These are phyloP conservation scores for Pristiophorus japonicus DNA, from an alignment of 2,113 vertebrate species.

Conservation along the genomic window DNA sequence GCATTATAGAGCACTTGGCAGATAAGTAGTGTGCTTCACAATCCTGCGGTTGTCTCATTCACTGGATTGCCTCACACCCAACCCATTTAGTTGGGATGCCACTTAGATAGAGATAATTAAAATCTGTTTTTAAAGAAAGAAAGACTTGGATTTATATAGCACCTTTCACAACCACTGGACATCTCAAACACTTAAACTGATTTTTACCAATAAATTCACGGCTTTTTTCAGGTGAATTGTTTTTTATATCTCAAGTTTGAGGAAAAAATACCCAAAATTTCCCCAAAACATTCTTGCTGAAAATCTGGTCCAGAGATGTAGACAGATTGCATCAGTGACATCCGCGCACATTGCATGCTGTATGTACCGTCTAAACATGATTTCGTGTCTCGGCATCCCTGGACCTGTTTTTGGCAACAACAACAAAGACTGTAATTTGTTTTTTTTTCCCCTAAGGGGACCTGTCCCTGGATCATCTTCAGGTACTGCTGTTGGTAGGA, in stretches of 20 bases:
- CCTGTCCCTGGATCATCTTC: not conserved
- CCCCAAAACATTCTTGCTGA: not conserved
- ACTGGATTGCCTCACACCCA: not conserved
- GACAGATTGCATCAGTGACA: not conserved
- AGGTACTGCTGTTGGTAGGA: too few species aligned
- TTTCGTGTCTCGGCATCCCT: not conserved
- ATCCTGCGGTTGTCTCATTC: not conserved
- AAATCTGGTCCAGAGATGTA: not conserved
- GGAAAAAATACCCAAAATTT: not conserved
- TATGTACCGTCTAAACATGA: too few species aligned
- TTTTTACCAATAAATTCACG: not conserved
- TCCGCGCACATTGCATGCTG: not conserved
- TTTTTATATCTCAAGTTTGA: not conserved
- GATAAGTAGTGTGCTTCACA: not conserved
- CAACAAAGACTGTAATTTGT: not conserved
- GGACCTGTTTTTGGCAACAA: not conserved
- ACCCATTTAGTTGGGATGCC: not conserved
- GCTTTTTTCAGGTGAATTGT: not conserved
- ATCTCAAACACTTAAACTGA: too few species aligned
- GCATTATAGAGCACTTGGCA: not conserved
- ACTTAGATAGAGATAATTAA: not conserved
- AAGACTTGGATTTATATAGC: too few species aligned
- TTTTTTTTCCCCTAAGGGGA: not conserved
- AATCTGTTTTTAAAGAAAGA: not conserved
- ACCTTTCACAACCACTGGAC: too few species aligned